Evolutionary conservation across 2,888 invertebrate species (phyloP).

Genomic region (Plemyria rubiginata): DNA sequence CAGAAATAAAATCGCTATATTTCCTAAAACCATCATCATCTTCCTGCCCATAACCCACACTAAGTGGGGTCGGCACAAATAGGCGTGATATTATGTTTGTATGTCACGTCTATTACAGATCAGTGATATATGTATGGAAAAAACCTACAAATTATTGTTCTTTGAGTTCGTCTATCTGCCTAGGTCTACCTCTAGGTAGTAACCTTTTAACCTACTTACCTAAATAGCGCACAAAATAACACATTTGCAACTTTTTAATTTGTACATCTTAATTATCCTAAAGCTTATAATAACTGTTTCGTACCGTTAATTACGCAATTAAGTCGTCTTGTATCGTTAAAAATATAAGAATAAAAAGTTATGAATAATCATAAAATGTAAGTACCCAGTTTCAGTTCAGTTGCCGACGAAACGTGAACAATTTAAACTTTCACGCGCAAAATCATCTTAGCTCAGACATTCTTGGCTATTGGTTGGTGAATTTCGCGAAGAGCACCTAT

Average conservation of each 20-base stretch:
- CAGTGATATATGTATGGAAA: no score
- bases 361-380: constrained; percentile 46
- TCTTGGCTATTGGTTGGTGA: constrained; percentile 59
- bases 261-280: not conserved
- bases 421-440: constrained; percentile 73
- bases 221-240: no score
- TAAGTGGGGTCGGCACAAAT: no score
- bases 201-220: no score
- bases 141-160: no score
- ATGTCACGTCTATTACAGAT: no score
- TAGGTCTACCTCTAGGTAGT: no score
- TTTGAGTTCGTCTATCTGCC: no score
- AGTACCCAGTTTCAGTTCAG: constrained; percentile 47
- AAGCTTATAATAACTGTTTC: constrained; percentile 17
- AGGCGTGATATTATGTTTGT: no score
- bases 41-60: no score
- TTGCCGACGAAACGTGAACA: constrained; percentile 25
- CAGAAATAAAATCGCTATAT: no score
- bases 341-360: constrained; percentile 44
- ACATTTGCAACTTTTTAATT: not conserved
- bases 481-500: constrained; percentile 47
- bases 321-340: constrained; percentile 37
- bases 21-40: no score
- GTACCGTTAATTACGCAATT: constrained; percentile 51
- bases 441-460: constrained; percentile 43